Conservation (phyloP, 2,113 vertebrate species). For the Promerops cafer region DNA sequence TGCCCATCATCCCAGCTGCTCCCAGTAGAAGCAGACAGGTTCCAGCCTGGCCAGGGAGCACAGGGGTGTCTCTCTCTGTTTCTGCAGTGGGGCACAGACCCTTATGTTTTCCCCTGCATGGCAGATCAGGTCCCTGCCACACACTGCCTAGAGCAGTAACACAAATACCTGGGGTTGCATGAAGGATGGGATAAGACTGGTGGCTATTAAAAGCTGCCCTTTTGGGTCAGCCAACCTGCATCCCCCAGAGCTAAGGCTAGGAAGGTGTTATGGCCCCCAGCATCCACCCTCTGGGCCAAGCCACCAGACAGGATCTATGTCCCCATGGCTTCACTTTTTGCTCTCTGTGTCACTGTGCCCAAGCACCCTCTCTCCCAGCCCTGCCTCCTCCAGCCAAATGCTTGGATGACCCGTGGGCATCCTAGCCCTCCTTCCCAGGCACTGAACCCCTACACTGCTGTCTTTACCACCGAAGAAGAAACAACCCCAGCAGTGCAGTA, state of each 20-base stretch:
- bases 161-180: background rate
- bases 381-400: background rate
- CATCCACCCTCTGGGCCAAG: background rate
- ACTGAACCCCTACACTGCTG: accelerated
- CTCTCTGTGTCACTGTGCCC: background rate
- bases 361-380: background rate
- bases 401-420: accelerated
- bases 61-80: background rate
- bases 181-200: background rate
- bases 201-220: background rate
- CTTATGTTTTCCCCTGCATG: accelerated
- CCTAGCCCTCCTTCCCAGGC: background rate
- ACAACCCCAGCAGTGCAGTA: background rate
- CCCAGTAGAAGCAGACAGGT: background rate
- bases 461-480: background rate
- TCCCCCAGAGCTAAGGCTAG: background rate
- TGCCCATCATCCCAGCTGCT: background rate
- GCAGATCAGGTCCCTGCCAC: background rate
- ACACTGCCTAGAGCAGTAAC: background rate
- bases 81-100: background rate
- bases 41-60: background rate
- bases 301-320: background rate
- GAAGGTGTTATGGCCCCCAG: background rate
- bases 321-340: background rate
- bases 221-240: background rate